These are phyloP conservation scores for Kryptolebias ocellatus DNA, from an alignment of 2,797 vertebrate genomes.

Conservation along the genomic window DNA sequence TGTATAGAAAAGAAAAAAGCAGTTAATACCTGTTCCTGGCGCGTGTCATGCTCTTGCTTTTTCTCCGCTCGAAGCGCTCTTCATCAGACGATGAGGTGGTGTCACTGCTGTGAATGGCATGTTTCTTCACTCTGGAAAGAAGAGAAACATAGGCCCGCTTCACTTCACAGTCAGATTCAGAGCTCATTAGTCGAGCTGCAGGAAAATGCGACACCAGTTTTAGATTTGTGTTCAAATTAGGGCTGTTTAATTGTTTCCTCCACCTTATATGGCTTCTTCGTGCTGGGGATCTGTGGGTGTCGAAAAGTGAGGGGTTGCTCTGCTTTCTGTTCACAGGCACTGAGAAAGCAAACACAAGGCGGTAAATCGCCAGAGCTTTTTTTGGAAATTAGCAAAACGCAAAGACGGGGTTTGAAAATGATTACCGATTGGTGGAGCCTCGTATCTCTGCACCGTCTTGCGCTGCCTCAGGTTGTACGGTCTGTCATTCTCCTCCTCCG, in stretches of 20 bases:
- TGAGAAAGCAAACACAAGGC: slow-evolving; percentile 61
- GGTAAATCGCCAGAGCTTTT: not conserved
- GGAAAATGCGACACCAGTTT: not conserved
- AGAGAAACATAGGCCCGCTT: slow-evolving; percentile 22
- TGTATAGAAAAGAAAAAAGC: not conserved
- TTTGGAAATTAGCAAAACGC: too few species aligned
- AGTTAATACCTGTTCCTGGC: slow-evolving; percentile 90
- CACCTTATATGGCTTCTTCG: slow-evolving; percentile 99
- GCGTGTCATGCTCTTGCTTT: slow-evolving; percentile 97
- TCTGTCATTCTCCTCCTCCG: slow-evolving; percentile 93
- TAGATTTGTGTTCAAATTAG: not conserved
- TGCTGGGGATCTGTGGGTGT: slow-evolving; percentile 97
- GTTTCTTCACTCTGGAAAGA: slow-evolving; percentile 92
- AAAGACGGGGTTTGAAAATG: not conserved
- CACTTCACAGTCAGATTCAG: not conserved
- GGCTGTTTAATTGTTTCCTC: too few species aligned
- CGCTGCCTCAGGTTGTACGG: slow-evolving; percentile 97
- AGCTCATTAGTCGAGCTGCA: not conserved
- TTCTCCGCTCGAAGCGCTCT: slow-evolving; percentile 97
- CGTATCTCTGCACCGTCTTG: slow-evolving; percentile 97
- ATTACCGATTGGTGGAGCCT: slow-evolving; percentile 96
- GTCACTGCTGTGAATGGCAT: slow-evolving; percentile 99
- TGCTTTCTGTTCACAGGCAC: slow-evolving; percentile 98
- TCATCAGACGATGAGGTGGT: slow-evolving; percentile 97
- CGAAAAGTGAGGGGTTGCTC: slow-evolving; percentile 94